Evolutionary conservation across 2,113 vertebrate species (phyloP).

Genomic region (Plotosus lineatus): DNA sequence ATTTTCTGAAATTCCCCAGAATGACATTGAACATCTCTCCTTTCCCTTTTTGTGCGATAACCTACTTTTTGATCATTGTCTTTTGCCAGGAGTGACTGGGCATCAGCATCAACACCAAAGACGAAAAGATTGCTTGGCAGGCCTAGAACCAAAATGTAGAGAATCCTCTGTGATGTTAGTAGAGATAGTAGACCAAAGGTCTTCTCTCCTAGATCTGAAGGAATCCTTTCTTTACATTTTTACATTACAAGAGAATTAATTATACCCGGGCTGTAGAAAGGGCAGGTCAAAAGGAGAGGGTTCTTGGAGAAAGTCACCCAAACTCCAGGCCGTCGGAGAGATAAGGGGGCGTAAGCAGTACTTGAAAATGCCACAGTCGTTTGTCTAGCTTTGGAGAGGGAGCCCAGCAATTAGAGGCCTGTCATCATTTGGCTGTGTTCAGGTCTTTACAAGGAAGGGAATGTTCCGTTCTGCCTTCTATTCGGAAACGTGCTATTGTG

Average conservation of each 20-base stretch:
- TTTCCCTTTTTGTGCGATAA: too few relatives aligned
- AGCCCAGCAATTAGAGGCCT: constrained; percentile 48
- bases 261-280: constrained; percentile 17
- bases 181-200: neutral
- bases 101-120: neutral
- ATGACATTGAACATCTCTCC: constrained; percentile 25
- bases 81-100: constrained; percentile 5
- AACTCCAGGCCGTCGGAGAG: constrained; percentile 17
- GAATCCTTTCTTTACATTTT: neutral
- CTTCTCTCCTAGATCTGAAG: constrained; percentile 32
- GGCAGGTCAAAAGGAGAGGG: constrained; percentile 33
- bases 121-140: neutral
- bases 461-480: constrained; percentile 35
- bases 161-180: neutral
- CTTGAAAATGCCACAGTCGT: constrained; percentile 53
- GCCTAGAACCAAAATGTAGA: neutral
- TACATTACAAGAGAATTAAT: constrained; percentile 19
- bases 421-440: constrained; percentile 34
- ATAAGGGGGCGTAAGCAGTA: constrained; percentile 30
- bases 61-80: constrained; percentile 35
- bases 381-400: constrained; percentile 42
- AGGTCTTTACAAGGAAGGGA: constrained; percentile 26
- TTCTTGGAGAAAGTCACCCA: constrained; percentile 25
- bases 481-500: constrained; percentile 29
- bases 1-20: neutral